phyloP scores from a whole-genome alignment of 2,113 vertebrate species.

The Chloroceryle aenea region DNA sequence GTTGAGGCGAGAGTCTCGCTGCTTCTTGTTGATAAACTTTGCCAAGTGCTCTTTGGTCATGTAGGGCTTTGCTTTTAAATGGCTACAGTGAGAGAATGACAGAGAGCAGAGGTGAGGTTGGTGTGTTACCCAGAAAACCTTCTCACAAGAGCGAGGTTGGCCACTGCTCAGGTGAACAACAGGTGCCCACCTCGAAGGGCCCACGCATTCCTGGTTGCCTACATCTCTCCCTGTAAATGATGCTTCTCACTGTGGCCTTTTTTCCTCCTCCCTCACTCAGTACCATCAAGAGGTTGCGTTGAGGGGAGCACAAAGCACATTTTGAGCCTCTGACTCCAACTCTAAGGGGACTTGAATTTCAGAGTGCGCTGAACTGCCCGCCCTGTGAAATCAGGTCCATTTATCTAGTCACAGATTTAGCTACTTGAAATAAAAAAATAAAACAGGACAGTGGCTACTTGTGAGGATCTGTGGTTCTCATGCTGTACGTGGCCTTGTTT shows the following conservation, averaged over 20 bases:
- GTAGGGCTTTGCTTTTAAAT: slow-evolving; percentile 90
- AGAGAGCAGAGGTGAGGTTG: neutral
- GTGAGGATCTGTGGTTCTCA: neutral
- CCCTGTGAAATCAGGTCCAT: neutral
- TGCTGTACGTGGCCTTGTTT: neutral
- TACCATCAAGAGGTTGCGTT: neutral
- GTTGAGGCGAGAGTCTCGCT: slow-evolving; percentile 91
- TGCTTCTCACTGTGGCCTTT: neutral
- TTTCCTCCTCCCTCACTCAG: neutral
- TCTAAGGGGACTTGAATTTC: neutral
- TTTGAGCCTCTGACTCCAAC: neutral
- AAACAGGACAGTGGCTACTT: neutral
- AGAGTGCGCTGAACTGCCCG: neutral
- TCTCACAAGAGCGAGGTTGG: neutral
- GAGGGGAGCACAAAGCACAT: neutral
- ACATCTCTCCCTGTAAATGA: neutral
- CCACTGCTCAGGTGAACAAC: neutral
- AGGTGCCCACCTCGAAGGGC: neutral
- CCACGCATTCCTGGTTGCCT: neutral
- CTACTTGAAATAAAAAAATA: neutral
- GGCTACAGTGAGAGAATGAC: slow-evolving; percentile 67
- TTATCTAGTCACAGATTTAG: neutral
- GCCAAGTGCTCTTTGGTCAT: slow-evolving; percentile 95
- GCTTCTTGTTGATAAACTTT: slow-evolving; percentile 95
- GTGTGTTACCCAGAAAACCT: neutral